Evolutionary conservation across 2,113 vertebrate species (phyloP), one percentile per base, ranked within the genome.

Genomic region (Rallus limicola): DNA sequence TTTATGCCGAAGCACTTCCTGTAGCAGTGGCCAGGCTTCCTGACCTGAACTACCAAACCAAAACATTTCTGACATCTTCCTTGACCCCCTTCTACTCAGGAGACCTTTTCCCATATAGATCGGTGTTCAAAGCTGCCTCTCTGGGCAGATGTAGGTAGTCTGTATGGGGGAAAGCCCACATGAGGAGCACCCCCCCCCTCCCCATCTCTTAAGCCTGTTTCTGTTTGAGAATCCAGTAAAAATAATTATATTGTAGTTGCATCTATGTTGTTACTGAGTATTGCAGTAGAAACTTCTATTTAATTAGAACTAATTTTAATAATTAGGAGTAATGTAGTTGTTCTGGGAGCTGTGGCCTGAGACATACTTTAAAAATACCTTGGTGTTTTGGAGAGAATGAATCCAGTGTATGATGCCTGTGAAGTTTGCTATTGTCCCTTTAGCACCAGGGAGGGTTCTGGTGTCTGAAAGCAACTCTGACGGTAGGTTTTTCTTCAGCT

Each of bases 1-100:
- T 0, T 0, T 5, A 23, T 46, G 21, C 34, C 1, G 1, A 64
- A 82, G 58, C 12, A 16, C 24, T 62, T 86, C 34, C 26, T 3
- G 0, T 18, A 62, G 59, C 8, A 58, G 21, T 10, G 9, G 40
- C 24, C 36, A 42, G 50, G 29, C 8, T 62, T 78, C 53, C 42
- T 56, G 28, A 18, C 7, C 10, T 46, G n/a, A 58, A 21, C 58
- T 16, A 6, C 12, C 34, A 69, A 8, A 3, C 28, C 20, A 11
- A 13, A 31, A 38, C 46, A 4, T 29, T 80, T 78, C 42, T 63
- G 44, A 48, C 25, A 18, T 16, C 48, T 70, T 82, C 24, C 4
- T 13, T 10, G 67, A 8, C 4, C 17, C 26, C 10, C 69, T 58
- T 11, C 31, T 53, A 9, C 15, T 2, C 17, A 21, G 36, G 12